Evolutionary conservation across 2,888 invertebrate genomes (phyloP), one percentile per base, ranked within the genome.

Genomic region (Choristoneura rosaceana): DNA sequence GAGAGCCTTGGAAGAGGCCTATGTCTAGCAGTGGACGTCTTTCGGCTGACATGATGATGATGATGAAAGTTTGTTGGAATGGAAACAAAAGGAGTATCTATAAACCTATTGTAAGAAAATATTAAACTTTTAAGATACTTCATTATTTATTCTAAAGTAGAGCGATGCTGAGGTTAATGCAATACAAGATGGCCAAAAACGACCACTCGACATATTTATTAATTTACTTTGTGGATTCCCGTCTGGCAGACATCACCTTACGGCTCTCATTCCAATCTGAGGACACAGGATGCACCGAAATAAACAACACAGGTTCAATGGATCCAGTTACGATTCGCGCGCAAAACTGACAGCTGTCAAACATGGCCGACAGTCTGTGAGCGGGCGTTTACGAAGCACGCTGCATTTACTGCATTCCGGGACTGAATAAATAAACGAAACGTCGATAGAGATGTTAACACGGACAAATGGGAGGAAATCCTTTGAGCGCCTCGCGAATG

Each of bases 331-430:
- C 70, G 69, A 73, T 78, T 74, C 70, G 67, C 74, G 69, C 74
- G 68, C 33, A 68, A 62, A 60, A 75, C 74, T 77, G 78, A 76
- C 77, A 79, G 75, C 73, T 77, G 76, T 77, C 78, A 77, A 77
- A 76, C 76, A 77, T 70, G 69, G 68, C 76, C 73, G 75, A 17
- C 60, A 41, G 41, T 61, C 52, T 15, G 52, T 50, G 59, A 63
- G 63, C 45, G 14, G 52, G 41, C 47, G 50, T 70, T 50, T 33
- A 34, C 34, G 55, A 34, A 17, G 65, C 1, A 33, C 58, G 52
- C 45, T 63, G 63, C 63, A 61, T 43, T n/a, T 38, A n/a, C 12
- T 15, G 55, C 62, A 41, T 67, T 43, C 61, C 62, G 52, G 47
- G 52, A 41, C 10, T n/a, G 41, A n/a, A 45, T 67, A 71, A 71